A percentile compares a stretch with the other conserved stretches of the same genome.
phyloP scores from a whole-genome alignment of 2,888 invertebrate genomes.

The Muschampia staudingeri region DNA sequence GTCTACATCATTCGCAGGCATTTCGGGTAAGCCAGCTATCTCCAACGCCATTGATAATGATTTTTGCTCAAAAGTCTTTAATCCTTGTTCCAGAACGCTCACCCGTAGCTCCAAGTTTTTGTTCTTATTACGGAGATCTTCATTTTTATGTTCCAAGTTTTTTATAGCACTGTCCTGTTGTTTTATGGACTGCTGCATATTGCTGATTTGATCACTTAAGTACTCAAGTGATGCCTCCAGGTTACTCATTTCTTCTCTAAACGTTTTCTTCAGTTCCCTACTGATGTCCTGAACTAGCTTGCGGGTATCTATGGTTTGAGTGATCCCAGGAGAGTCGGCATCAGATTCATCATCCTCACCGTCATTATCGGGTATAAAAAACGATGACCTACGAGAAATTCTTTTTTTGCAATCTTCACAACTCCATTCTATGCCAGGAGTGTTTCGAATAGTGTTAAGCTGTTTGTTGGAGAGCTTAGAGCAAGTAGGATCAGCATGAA shows the following conservation, averaged over 20 bases:
- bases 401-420: slow-evolving; percentile 57
- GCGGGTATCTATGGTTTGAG: slow-evolving; percentile 43
- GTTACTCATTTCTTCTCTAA: slow-evolving; percentile 58
- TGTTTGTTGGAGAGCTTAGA: slow-evolving; percentile 59
- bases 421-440: slow-evolving; percentile 63
- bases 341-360: slow-evolving; percentile 47
- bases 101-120: slow-evolving; percentile 64
- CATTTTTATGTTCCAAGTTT: slow-evolving; percentile 63
- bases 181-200: slow-evolving; percentile 61
- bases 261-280: slow-evolving; percentile 63
- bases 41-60: slow-evolving; percentile 48
- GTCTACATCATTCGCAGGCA: slow-evolving; percentile 34
- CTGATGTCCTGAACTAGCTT: slow-evolving; percentile 62
- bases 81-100: slow-evolving; percentile 54
- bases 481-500: slow-evolving; percentile 60
- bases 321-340: not conserved
- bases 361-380: slow-evolving; percentile 60
- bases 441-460: slow-evolving; percentile 53
- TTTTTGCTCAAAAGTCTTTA: slow-evolving; percentile 58
- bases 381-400: slow-evolving; percentile 61
- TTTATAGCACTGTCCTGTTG: slow-evolving; percentile 59
- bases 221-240: slow-evolving; percentile 59
- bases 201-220: slow-evolving; percentile 55
- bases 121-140: slow-evolving; percentile 62
- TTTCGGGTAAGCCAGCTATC: slow-evolving; percentile 57